These are phyloP conservation scores for Argyra leucocephala DNA, from an alignment of 2,888 invertebrate species.

Conservation along the genomic window DNA sequence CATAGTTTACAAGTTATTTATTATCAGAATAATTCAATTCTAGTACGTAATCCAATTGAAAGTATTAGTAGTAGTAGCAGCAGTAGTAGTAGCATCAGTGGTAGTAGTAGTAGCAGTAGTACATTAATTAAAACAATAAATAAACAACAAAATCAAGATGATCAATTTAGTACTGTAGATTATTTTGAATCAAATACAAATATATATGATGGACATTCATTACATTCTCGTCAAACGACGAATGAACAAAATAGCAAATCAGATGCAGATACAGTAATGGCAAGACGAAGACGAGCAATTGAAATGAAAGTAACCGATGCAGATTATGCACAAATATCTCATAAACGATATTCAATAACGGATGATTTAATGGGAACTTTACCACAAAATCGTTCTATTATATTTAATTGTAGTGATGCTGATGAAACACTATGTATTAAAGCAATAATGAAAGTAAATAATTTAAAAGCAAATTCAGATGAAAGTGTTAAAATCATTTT, in stretches of 20 bases:
- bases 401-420: slow-evolving; percentile 40
- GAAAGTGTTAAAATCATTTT: slow-evolving; percentile 34
- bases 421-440: slow-evolving; percentile 36
- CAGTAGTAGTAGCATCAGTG: too few species aligned
- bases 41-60: slow-evolving; percentile 36
- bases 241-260: slow-evolving; percentile 25
- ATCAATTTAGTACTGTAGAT: slow-evolving; percentile 12
- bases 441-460: slow-evolving; percentile 35
- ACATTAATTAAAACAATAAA: too few species aligned
- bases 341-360: slow-evolving; percentile 32
- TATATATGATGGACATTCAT: slow-evolving; percentile 27
- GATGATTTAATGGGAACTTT: slow-evolving; percentile 37
- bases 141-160: slow-evolving; percentile 16
- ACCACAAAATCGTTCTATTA: slow-evolving; percentile 42
- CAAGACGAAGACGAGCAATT: slow-evolving; percentile 31
- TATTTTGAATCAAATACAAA: slow-evolving; percentile 24
- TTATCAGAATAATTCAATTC: slow-evolving; percentile 35
- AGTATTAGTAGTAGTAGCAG: slow-evolving; percentile 25
- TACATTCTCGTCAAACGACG: slow-evolving; percentile 27
- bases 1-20: slow-evolving; percentile 34
- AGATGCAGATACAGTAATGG: slow-evolving; percentile 28
- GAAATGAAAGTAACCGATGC: slow-evolving; percentile 32
- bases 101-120: too few species aligned
- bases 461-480: slow-evolving; percentile 33
- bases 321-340: slow-evolving; percentile 36